These are phyloP conservation scores for Neodiprion lecontei DNA, from an alignment of 1,140 invertebrate species.

Conservation along the genomic window DNA sequence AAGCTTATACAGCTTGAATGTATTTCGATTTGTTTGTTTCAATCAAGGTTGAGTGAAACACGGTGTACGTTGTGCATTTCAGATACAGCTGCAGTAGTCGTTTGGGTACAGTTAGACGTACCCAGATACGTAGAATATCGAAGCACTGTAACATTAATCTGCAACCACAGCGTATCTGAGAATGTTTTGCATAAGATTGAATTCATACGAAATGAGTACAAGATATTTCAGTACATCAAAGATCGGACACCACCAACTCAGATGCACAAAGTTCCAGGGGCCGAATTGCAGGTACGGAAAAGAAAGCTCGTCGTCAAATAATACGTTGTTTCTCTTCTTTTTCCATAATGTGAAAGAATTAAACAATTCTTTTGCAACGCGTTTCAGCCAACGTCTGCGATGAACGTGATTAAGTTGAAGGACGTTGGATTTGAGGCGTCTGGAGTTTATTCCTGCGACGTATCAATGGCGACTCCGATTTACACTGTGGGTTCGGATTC, in stretches of 20 bases:
- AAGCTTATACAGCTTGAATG: no score
- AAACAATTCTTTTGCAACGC: conserved; percentile 36
- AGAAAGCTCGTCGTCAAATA: neutral
- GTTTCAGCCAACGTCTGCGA: conserved; percentile 74
- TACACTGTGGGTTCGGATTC: conserved; percentile 76
- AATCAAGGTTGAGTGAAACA: no score
- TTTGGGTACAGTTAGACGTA: conserved; percentile 53
- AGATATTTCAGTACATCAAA: conserved; percentile 81
- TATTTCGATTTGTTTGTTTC: no score
- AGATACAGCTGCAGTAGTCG: conserved; percentile 45
- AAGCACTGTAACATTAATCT: conserved; percentile 53
- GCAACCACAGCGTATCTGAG: conserved; percentile 58
- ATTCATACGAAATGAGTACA: conserved; percentile 76
- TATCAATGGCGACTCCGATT: conserved; percentile 78
- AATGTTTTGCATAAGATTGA: conserved; percentile 64
- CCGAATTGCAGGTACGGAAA: conserved; percentile 71
- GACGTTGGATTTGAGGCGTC: conserved; percentile 77
- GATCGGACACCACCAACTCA: conserved; percentile 76
- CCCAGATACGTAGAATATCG: conserved; percentile 59
- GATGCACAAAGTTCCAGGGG: conserved; percentile 70
- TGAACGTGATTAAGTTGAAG: conserved; percentile 76
- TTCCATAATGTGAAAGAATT: conserved; percentile 8
- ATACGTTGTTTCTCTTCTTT: no score
- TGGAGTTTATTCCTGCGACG: conserved; percentile 77
- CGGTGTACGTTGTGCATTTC: neutral